Base-by-base conservation (phyloP, 2,113 vertebrate genomes). In the Chauna torquata region DNA sequence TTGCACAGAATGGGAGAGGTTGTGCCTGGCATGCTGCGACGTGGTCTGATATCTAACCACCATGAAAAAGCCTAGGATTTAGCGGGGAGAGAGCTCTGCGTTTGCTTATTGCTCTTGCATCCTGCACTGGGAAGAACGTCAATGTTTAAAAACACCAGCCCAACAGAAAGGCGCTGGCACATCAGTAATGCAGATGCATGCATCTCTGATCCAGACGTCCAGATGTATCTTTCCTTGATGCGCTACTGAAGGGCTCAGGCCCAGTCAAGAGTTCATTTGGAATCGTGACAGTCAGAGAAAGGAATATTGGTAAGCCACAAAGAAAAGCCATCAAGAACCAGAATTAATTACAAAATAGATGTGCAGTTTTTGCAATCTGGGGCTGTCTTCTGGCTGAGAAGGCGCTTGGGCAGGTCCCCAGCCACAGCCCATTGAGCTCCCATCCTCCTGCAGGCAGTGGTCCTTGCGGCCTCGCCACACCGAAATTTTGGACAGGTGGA, bases 401-500 rank as follows among this genome's bases (percentile, higher is more conserved):
- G 9, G 17, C 0, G 1, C 30, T 36, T 16, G 1, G 69, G 25
- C 23, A 34, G 10, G 23, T 20, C 5, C 55, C 40, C 32, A 24
- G 11, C n/a, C 57, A 16, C 65, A 65, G 11, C 10, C 34, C 40
- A 10, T 42, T 10, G 2, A 59, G 22, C 24, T 65, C 40, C 64
- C 11, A 2, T 27, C 38, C 58, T 49, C 36, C 47, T 28, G 0
- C 0, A 0, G 47, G 49, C 3, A 0, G 3, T 38, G 42, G 4
- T 74, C 45, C 18, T 18, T 52, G 42, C 3, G 6, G 34, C 50
- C 30, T 78, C 36, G 30, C 47, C 20, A 30, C 15, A 17, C 16
- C 32, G 13, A 20, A 17, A 19, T 66, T 42, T 72, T 58, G 28
- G 76, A 23, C 47, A 45, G 32, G 30, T 30, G 12, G 1, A 2